phyloP scores from a whole-genome alignment of 2,888 invertebrate genomes.

The Ypsolopha scabrella region DNA sequence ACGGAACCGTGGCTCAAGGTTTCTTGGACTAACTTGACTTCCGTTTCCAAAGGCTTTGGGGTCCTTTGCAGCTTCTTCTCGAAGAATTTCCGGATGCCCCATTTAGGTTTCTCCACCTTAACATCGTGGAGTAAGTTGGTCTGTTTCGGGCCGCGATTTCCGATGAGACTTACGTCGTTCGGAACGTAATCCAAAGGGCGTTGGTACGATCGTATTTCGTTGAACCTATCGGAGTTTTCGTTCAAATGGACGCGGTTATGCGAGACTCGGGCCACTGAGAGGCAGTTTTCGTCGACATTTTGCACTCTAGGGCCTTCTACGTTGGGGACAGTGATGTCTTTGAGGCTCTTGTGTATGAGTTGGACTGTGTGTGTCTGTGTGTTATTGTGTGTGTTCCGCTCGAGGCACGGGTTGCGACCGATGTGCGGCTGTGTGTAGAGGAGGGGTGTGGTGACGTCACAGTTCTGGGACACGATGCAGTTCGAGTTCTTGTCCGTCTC shows the following conservation, averaged over 20 bases:
- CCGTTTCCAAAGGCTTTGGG: slow-evolving; percentile 53
- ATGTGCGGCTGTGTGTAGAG: slow-evolving; percentile 79
- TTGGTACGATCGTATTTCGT: slow-evolving; percentile 50
- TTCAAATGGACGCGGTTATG: slow-evolving; percentile 23
- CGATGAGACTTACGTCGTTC: slow-evolving; percentile 73
- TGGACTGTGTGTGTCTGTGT: slow-evolving; percentile 59
- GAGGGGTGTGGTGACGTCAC: slow-evolving; percentile 65
- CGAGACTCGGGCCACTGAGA: slow-evolving; percentile 43
- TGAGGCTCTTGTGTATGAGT: slow-evolving; percentile 74
- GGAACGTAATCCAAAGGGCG: slow-evolving; percentile 75
- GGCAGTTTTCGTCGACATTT: slow-evolving; percentile 34
- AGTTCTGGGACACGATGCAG: slow-evolving; percentile 24
- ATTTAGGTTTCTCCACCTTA: slow-evolving; percentile 45
- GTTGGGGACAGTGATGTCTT: slow-evolving; percentile 48
- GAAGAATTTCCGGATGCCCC: slow-evolving; percentile 54
- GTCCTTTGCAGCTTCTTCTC: slow-evolving; percentile 39
- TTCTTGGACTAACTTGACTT: slow-evolving; percentile 65
- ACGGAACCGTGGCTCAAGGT: slow-evolving; percentile 16
- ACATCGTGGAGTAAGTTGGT: slow-evolving; percentile 51
- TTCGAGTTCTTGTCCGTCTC: slow-evolving; percentile 53
- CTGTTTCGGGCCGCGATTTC: slow-evolving; percentile 46
- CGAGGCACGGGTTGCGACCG: slow-evolving; percentile 80
- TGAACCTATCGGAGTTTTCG: slow-evolving; percentile 35
- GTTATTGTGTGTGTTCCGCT: slow-evolving; percentile 76
- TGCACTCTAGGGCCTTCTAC: slow-evolving; percentile 20